Evolutionary conservation across 2,113 vertebrate species (phyloP), one percentile per base, ranked within the genome.

Genomic region (Syngnathus scovelli): DNA sequence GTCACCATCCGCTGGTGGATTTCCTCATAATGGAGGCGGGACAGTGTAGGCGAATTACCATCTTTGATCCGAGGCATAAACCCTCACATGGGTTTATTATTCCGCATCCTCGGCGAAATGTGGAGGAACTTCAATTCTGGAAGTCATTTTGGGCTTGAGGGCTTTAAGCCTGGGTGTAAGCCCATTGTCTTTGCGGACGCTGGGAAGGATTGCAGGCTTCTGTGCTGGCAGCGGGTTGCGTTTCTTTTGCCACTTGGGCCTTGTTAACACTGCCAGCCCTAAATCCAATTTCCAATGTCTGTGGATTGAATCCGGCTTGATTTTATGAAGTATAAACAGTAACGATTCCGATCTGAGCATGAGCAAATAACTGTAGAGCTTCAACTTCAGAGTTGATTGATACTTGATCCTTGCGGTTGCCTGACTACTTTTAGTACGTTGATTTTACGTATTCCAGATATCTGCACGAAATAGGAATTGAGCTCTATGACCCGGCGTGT

Each of bases 91-190:
- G 85, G 88, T 80, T 88, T 83, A 87, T 89, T 87, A 88, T 72
- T 76, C 74, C 13, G 78, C 83, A 75, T 86, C 67, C 78, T 80
- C 51, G 46, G 63, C 79, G 63, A 87, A 82, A 85, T 55, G 77
- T 70, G 60, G 78, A 84, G 85, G 77, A 84, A 82, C 74, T 9
- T 69, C 72, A 12, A 68, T 76, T 90, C 89, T 90, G 89, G 89
- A 90, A 90, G 85, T 89, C 80, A 90, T 90, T 90, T 89, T 74
- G 75, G 78, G 77, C 82, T 90, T 88, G 39, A 88, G 85, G 85
- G 85, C 83, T 8, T 88, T 88, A 88, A 87, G 84, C 86, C 78
- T 68, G 76, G n/a, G 68, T 36, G 61, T 89, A 84, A 86, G 79
- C 86, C 84, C 78, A 87, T 88, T 89, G 87, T 89, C 86, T 90